Evolutionary conservation across 2,113 vertebrate genomes (phyloP).

Genomic region (Lipophrys pholis): DNA sequence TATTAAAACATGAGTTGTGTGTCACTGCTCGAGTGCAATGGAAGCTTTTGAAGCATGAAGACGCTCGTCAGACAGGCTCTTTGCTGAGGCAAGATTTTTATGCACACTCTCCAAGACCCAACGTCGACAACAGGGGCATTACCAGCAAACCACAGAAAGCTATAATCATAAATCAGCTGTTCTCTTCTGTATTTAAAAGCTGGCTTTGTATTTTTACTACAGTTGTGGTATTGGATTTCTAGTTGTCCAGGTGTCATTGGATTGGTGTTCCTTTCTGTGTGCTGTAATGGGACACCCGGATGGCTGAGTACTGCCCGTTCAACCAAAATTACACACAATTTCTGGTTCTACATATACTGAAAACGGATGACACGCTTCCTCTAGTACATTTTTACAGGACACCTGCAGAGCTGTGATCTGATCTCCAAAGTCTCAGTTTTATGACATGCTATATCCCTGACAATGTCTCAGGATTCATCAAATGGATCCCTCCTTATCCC

Average conservation of each 20-base stretch:
- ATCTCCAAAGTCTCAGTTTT: constrained; percentile 61
- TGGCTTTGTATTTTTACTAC: constrained; percentile 51
- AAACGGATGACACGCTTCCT: constrained; percentile 25
- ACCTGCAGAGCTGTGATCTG: constrained; percentile 49
- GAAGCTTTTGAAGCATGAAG: constrained; percentile 56
- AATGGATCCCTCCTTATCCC: constrained; percentile 73
- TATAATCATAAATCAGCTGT: constrained; percentile 58
- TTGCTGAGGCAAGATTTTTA: constrained; percentile 57
- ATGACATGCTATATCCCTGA: constrained; percentile 71
- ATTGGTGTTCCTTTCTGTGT: constrained; percentile 46
- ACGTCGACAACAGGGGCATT: constrained; percentile 39
- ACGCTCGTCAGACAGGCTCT: constrained; percentile 42
- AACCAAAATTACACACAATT: constrained; percentile 37
- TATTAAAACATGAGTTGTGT: constrained; percentile 49
- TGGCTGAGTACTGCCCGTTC: constrained; percentile 45
- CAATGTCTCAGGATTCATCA: constrained; percentile 77
- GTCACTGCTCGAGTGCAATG: constrained; percentile 40
- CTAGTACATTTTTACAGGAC: constrained; percentile 17
- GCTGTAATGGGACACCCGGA: constrained; percentile 41
- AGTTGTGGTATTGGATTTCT: constrained; percentile 42
- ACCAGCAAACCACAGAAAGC: constrained; percentile 55
- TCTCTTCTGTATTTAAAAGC: constrained; percentile 62
- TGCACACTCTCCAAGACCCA: constrained; percentile 44
- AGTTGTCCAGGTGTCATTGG: constrained; percentile 51
- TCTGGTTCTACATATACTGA: constrained; percentile 53